Base-by-base conservation (phyloP, 2,888 invertebrate genomes). In the Dendrolimus pini region DNA sequence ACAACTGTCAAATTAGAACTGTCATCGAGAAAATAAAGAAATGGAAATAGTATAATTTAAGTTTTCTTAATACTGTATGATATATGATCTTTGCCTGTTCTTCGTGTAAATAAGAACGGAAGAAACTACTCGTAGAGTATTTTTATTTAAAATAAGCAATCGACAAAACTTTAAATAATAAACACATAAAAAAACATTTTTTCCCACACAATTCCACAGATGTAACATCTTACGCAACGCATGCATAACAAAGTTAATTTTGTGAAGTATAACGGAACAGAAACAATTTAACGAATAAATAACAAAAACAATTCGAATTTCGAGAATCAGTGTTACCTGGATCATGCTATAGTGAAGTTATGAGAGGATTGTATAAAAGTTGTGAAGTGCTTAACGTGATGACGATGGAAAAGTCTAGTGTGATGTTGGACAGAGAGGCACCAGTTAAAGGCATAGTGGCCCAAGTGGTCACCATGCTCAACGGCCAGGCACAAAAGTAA, bases 381-480 rank as follows among this genome's bases (percentile, higher is more conserved):
- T 66, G 67, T 55, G 58, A 62, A 65, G 61, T 64, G 62, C 63
- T 57, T 63, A 60, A 65, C 66, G 61, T 62, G 75, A 86, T 89
- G 89, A 89, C 75, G 71, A 88, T 88, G 89, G 88, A 89, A 69
- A 88, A 80, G 65, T 67, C 80, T 10, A 70, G 70, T 57, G 70
- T 77, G 59, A 70, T 89, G 78, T 63, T 80, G 79, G 89, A 89
- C 66, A 82, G 81, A 75, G 91, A 89, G 72, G 86, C 86, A 56
- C 91, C 91, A 2, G 80, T 82, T 53, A 90, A 90, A 64, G 91
- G 91, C 61, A 86, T 90, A 30, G 91, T 91, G 73, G 91, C 91
- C 55, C 91, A 91, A 72, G 90, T 91, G 68, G 90, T 91, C 68
- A 91, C 91, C 41, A 89, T 91, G 85, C 86, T 91, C 55, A 91